phyloP scores from a whole-genome alignment of 2,888 invertebrate species.

The Rapana venosa region DNA sequence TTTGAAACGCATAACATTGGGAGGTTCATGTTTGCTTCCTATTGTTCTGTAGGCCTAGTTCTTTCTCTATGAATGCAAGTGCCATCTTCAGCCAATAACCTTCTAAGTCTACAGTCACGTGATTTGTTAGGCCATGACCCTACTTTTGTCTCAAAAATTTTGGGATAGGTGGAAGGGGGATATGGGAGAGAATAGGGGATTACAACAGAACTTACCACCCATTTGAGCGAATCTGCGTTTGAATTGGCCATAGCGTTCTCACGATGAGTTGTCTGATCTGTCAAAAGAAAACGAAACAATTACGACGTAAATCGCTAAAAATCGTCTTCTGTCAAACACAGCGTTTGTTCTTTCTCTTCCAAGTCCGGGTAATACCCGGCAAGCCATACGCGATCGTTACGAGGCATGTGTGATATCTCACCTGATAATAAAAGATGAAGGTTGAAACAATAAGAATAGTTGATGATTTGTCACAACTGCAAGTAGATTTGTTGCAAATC shows the following conservation, averaged over 20 bases:
- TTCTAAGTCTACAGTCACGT: slow-evolving; percentile 42
- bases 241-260: slow-evolving; percentile 29
- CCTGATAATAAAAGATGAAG: slow-evolving; percentile 8
- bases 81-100: slow-evolving; percentile 48
- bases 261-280: not conserved
- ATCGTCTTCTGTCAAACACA: not conserved
- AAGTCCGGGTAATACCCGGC: not conserved
- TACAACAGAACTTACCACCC: slow-evolving; percentile 40
- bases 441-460: not conserved
- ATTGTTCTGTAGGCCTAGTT: not conserved
- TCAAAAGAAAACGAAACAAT: slow-evolving; percentile 11
- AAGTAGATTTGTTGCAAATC: not conserved
- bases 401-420: not conserved
- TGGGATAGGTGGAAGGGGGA: not conserved
- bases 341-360: not conserved
- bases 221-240: slow-evolving; percentile 28
- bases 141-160: slow-evolving; percentile 6
- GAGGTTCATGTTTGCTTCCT: no score
- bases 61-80: not conserved
- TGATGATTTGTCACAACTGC: not conserved
- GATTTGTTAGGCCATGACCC: slow-evolving; percentile 54
- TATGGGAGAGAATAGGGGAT: not conserved
- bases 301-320: not conserved
- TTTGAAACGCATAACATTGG: no score
- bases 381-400: not conserved